Conservation (phyloP, 2,797 vertebrate species). For the Crotalus adamanteus region DNA sequence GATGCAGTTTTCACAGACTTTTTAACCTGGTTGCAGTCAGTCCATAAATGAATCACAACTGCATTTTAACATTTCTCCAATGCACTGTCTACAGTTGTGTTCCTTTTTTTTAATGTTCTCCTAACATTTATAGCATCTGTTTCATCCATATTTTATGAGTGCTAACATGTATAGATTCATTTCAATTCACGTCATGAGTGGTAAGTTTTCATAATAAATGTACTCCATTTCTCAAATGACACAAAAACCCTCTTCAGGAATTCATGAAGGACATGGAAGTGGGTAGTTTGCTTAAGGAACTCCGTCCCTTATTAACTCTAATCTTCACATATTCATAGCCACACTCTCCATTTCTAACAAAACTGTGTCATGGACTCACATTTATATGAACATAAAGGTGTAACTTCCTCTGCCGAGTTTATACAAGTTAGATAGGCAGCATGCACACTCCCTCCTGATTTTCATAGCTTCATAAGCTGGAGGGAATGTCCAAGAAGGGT, state of each 20-base stretch:
- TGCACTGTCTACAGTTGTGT: not conserved
- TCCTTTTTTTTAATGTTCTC: not conserved
- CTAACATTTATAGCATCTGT: not conserved
- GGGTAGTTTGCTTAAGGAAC: not conserved
- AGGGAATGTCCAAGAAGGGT: not conserved
- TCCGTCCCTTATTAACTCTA: not conserved
- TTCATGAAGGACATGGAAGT: not conserved
- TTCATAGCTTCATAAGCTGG: not conserved
- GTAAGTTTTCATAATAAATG: not conserved
- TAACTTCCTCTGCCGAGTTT: not conserved
- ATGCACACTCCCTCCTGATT: not conserved
- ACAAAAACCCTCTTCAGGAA: not conserved
- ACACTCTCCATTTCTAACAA: not conserved
- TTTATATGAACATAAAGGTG: not conserved
- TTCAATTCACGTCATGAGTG: not conserved
- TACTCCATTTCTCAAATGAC: not conserved
- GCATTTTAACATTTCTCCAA: not conserved
- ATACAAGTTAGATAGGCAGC: not conserved
- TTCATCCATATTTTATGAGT: not conserved
- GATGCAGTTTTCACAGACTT: not conserved
- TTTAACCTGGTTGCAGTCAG: not conserved
- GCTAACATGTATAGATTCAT: not conserved
- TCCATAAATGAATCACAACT: not conserved
- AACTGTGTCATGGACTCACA: not conserved
- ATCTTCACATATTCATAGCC: not conserved